Base-by-base conservation (phyloP, 2,888 invertebrate species). In the Patella ulyssiponensis region DNA sequence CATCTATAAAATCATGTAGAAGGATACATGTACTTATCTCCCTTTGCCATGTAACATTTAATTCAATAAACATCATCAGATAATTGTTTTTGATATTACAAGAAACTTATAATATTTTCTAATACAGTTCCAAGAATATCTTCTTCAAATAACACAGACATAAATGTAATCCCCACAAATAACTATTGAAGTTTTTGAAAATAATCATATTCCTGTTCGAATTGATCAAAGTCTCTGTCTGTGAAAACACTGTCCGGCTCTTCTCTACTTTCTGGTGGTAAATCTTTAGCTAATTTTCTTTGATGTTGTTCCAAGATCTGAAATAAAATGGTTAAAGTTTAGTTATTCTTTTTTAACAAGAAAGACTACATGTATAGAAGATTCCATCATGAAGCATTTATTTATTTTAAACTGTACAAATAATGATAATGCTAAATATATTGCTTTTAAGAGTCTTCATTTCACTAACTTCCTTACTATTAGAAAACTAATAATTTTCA, bases 181-280 rank as follows among this genome's bases (percentile, higher is more conserved):
- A 23, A 11, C 23, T 23, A 64, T 23, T 64, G 64, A 12, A 64
- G 23, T 64, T 64, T 64, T 7, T 76, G 56, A 53, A 83, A 80
- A 69, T 79, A 82, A 58, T 83, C 79, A 80, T 86, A 86, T 77
- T 86, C 86, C 77, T 85, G 77, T 79, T 83, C 82, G 84, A 86
- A 86, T 79, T 82, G 80, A n/a, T 86, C 81, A 82, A 87, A 87
- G 80, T 87, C 87, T 77, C 80, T 82, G 44, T 86, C 86, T 53
- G 83, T 85, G 77, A 87, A 87, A 20, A 87, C 78, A 14, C 85
- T 83, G 4, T 64, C 56, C 4, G 69, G 52, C 51, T 77, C 80
- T 71, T 80, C 73, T 77, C 80, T 64, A 58, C 64, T 51, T 74
- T 79, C 79, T 69, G 54, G 71, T 75, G 71, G 33, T 23, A 33